phyloP scores from a whole-genome alignment of 1,140 invertebrate genomes.

The Euwallacea similis region DNA sequence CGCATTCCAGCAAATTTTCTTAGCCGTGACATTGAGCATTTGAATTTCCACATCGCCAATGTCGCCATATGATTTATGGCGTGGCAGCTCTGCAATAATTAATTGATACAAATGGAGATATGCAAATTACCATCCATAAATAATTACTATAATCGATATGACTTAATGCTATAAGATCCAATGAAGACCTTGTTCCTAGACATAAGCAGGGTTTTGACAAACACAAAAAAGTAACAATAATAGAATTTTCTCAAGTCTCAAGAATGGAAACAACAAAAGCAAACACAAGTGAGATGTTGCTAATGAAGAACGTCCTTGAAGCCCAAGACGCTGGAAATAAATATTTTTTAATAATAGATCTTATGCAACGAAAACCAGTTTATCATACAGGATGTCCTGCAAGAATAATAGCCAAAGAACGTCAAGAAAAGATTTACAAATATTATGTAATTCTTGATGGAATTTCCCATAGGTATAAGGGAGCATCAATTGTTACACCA shows the following conservation, averaged over 20 bases:
- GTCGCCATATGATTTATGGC: background rate
- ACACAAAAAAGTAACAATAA: background rate
- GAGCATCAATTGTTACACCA: background rate
- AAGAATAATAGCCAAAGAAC: slow-evolving; percentile 1
- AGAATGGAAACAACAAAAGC: background rate
- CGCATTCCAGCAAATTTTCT: background rate
- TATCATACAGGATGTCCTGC: slow-evolving; percentile 14
- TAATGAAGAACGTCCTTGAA: slow-evolving; percentile 12
- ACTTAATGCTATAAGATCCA: too few relatives aligned
- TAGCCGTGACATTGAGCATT: background rate
- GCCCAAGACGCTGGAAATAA: background rate
- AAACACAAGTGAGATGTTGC: background rate
- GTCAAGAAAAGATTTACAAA: background rate
- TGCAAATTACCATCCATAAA: background rate
- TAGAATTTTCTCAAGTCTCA: too few relatives aligned
- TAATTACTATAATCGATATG: background rate
- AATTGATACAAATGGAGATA: background rate
- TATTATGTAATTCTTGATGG: background rate
- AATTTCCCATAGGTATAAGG: background rate
- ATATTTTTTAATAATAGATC: slow-evolving; percentile 6
- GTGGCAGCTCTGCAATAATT: too few relatives aligned
- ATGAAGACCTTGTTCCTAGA: too few relatives aligned
- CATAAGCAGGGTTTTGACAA: too few relatives aligned
- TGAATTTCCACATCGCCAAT: background rate
- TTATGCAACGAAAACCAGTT: slow-evolving; percentile 16